Conservation (phyloP, 2,888 invertebrate species). For the Steinernema hermaphroditum region DNA sequence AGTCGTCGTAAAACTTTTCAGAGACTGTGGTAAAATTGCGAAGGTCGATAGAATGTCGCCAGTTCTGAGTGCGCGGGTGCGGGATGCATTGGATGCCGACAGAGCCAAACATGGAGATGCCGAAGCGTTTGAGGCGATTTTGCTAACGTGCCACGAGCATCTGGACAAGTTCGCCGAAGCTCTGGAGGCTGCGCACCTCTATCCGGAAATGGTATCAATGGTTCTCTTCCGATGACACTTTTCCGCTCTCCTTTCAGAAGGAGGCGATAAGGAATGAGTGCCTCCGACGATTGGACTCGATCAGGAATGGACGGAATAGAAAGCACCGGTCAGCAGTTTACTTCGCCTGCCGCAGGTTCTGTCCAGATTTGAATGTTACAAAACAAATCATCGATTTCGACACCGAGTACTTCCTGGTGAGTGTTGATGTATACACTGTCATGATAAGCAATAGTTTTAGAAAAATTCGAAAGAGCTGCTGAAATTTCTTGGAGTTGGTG, state of each 20-base stretch:
- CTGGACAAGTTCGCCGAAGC: background rate
- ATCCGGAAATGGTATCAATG: background rate
- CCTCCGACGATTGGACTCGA: no score
- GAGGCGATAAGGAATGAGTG: no score
- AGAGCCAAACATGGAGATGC: background rate
- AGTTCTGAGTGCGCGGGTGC: background rate
- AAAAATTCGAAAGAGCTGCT: background rate
- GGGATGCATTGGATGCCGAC: background rate
- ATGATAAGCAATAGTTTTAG: background rate
- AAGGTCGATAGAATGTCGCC: background rate
- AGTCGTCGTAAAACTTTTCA: background rate
- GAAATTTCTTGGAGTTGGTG: background rate
- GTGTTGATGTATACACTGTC: background rate
- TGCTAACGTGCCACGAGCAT: background rate
- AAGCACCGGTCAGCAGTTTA: background rate
- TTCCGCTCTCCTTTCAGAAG: no score
- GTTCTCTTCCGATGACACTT: no score
- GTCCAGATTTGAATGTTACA: background rate
- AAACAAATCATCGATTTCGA: background rate
- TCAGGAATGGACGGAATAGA: no score
- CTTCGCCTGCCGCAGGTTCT: background rate
- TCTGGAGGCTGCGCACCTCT: background rate
- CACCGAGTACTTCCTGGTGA: background rate
- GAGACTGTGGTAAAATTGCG: background rate
- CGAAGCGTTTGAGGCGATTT: background rate